Base-by-base conservation (phyloP, 1,140 invertebrate species). In the Aphelinus certus region DNA sequence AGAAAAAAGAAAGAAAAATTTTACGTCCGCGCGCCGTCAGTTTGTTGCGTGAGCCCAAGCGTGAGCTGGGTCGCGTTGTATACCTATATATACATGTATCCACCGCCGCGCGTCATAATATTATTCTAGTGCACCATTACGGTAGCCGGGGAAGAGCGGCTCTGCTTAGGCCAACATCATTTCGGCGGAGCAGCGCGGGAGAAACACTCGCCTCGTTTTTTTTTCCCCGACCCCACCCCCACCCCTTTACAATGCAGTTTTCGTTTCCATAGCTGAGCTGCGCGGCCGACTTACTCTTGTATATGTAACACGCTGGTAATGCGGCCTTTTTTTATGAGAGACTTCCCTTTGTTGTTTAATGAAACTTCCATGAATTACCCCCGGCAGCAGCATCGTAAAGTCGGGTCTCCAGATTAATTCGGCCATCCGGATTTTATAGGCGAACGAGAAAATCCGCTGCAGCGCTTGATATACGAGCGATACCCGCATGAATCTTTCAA, bases 41-140 rank as follows among this genome's bases (percentile, higher is more conserved):
- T 64, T 66, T 73, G 71, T 66, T 73, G 71, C 57, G 63, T 58
- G n/a, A 1, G 46, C 61, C 4, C 49, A 26, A 26, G 26, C 26
- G 26, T 26, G 26, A 26, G 26, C 26, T 26, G 26, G 26, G 26
- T 26, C 26, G 26, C 26, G 26, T 26, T 26, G 26, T 26, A 26
- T 26, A 26, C 26, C 26, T 62, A 67, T 61, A 45, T 61, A 61
- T 45, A 43, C 3, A 43, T 58, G 58, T 66, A 4, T 46, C n/a
- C 7, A 2, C 65, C 66, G 2, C 61, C 63, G 0, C 7, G n/a
- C 10, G 7, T 49, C 72, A 9, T 62, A 60, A 73, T 61, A 63
- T 68, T 68, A 74, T 68, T 68, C 72, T 63, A 63, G 65, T 68
- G 49, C 57, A 58, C 58, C 58, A 74, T 74, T 74, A 74, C 65